Percentiles rank a stretch among this genome's conserved stretches.
These are phyloP conservation scores for Threskiornis aethiopicus DNA, from an alignment of 2,797 vertebrate species.

Conservation along the genomic window DNA sequence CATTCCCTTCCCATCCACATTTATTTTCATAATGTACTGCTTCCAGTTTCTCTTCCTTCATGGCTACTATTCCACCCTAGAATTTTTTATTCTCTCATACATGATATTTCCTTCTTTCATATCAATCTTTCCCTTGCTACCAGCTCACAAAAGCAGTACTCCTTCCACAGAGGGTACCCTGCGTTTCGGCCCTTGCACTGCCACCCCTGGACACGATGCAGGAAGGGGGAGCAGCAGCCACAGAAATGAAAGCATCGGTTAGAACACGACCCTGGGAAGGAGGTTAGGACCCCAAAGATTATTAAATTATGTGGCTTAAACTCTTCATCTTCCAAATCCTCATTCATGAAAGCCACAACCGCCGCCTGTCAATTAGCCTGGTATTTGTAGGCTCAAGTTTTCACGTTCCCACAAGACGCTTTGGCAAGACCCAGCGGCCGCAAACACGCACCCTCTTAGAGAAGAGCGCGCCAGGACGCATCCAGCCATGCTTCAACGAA, in stretches of 20 bases:
- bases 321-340: background rate
- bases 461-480: fast-evolving
- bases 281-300: background rate
- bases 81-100: background rate
- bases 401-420: fast-evolving
- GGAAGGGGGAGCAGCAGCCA: background rate
- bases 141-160: background rate
- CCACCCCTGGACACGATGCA: fast-evolving
- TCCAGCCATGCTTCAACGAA: background rate
- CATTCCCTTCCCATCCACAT: background rate
- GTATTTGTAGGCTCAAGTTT: background rate
- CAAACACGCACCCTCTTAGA: background rate
- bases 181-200: background rate
- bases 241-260: background rate
- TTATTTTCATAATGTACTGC: fast-evolving
- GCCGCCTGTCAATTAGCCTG: background rate
- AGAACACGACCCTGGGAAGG: background rate
- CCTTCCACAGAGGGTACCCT: background rate
- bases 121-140: background rate
- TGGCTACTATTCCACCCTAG: background rate
- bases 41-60: background rate
- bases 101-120: background rate
- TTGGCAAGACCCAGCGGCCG: background rate
- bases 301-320: background rate
- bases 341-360: background rate